A percentile compares a stretch with the other conserved stretches of the same genome.
Evolutionary conservation across 37 sponge, comb jelly and placozoan species (phyloP).

Genomic region (Lycopodina hypogea): DNA sequence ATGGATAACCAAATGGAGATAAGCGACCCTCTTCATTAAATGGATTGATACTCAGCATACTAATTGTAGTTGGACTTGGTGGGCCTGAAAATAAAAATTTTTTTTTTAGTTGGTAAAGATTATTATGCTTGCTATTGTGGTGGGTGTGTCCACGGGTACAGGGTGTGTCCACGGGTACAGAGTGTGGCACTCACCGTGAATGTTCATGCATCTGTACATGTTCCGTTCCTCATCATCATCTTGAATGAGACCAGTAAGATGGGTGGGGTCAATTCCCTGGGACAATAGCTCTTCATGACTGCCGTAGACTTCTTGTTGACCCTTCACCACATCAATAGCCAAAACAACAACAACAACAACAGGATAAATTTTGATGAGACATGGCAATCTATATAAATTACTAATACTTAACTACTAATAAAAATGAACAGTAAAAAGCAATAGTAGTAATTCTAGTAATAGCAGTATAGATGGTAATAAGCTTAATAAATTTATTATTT

Average conservation of each 20-base stretch:
- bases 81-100: neutral
- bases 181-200: neutral
- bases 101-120: no score
- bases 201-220: neutral
- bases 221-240: conserved; percentile 18
- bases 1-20: neutral
- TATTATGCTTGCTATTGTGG: no score
- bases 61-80: conserved; percentile 10
- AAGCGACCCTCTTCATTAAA: neutral
- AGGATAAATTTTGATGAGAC: neutral
- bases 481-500: no score
- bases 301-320: conserved; percentile 12
- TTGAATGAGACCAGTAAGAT: conserved; percentile 14
- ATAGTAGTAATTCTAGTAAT: no score
- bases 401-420: no score
- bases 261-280: conserved; percentile 21
- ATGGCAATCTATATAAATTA: neutral
- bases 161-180: no score
- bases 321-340: conserved; percentile 2
- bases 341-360: neutral
- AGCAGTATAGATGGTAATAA: no score
- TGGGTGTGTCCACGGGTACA: no score
- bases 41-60: conserved; percentile 1
- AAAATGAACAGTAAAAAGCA: neutral
- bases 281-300: conserved; percentile 17